These are phyloP conservation scores for Oenanthe melanoleuca DNA, from an alignment of 2,113 vertebrate genomes.

Conservation along the genomic window DNA sequence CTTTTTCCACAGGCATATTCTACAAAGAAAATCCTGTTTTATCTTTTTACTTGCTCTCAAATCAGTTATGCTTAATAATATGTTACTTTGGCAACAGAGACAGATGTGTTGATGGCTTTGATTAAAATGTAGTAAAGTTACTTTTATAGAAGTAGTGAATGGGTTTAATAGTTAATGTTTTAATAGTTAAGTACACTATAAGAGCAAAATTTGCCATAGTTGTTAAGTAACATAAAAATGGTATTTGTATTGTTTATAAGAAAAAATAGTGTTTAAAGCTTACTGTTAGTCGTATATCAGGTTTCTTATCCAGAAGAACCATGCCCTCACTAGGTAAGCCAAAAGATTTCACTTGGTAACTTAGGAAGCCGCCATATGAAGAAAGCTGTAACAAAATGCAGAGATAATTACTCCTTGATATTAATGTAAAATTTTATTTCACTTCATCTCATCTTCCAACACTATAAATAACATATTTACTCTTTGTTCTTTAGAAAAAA, in stretches of 20 bases:
- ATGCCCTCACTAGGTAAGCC: slow-evolving; percentile 92
- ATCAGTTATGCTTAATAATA: not conserved
- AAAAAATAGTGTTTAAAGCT: not conserved
- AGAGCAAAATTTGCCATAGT: not conserved
- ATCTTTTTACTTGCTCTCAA: not conserved
- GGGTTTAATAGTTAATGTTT: not conserved
- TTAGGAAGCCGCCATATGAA: slow-evolving; percentile 92
- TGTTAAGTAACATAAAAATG: not conserved
- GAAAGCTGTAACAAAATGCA: slow-evolving; percentile 80
- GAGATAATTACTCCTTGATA: not conserved
- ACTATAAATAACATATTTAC: not conserved
- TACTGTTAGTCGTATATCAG: slow-evolving; percentile 86
- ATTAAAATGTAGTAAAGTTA: not conserved
- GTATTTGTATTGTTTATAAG: not conserved
- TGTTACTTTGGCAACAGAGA: not conserved
- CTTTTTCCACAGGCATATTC: not conserved
- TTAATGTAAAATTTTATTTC: not conserved
- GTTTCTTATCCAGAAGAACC: slow-evolving; percentile 80
- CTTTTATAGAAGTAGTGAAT: not conserved
- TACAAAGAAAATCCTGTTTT: not conserved
- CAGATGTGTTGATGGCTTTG: not conserved
- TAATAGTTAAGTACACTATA: not conserved
- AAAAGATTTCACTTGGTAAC: slow-evolving; percentile 91
- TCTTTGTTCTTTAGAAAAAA: not conserved
- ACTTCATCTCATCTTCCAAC: not conserved